These are phyloP conservation scores for Lithobates pipiens DNA, from an alignment of 2,797 vertebrate species.

Conservation along the genomic window DNA sequence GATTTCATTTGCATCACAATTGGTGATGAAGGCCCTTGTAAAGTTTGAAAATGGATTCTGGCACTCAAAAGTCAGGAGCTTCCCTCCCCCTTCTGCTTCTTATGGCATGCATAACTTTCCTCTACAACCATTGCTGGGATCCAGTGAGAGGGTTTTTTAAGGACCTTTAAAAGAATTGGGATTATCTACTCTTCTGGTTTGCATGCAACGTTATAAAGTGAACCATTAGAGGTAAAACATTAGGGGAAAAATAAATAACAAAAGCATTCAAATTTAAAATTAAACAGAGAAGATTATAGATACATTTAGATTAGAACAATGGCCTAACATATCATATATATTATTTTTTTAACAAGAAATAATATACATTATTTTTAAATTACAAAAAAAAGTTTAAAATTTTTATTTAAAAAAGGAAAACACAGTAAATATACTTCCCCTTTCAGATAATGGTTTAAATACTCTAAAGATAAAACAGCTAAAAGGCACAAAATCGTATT, in stretches of 20 bases:
- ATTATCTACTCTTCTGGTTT: not conserved
- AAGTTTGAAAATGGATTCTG: constrained; percentile 61
- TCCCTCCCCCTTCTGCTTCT: constrained; percentile 24
- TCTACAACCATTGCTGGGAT: not conserved
- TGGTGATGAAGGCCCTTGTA: constrained; percentile 52
- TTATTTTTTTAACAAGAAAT: too few relatives aligned
- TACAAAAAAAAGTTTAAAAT: too few relatives aligned
- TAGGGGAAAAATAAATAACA: constrained; percentile 60
- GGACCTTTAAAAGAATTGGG: not conserved
- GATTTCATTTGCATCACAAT: constrained; percentile 72
- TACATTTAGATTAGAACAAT: too few relatives aligned
- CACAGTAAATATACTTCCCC: too few relatives aligned
- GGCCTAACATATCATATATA: too few relatives aligned
- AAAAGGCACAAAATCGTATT: too few relatives aligned
- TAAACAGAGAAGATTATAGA: too few relatives aligned
- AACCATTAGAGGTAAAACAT: constrained; percentile 67
- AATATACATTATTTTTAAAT: too few relatives aligned
- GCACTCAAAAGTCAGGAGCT: constrained; percentile 31
- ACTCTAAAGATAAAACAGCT: too few relatives aligned
- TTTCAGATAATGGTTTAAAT: too few relatives aligned
- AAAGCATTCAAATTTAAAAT: not conserved
- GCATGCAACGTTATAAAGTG: constrained; percentile 46
- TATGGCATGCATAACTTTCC: constrained; percentile 40
- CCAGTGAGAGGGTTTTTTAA: not conserved
- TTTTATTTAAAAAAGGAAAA: too few relatives aligned